Base-by-base conservation (phyloP, 2,888 invertebrate species). In the Diarsia dahlii region DNA sequence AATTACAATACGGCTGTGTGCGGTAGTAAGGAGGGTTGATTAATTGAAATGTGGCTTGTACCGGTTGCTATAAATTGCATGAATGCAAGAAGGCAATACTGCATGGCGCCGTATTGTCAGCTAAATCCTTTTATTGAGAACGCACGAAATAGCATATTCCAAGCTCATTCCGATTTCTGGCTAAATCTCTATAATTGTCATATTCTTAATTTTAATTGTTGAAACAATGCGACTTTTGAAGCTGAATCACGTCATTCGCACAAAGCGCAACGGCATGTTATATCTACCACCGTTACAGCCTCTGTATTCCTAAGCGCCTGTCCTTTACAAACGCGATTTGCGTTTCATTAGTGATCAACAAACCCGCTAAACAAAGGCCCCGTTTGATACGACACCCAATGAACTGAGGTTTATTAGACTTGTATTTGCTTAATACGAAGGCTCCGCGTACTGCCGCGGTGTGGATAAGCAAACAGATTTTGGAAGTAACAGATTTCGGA, bases 341-440 rank as follows among this genome's bases (percentile, higher is more conserved):
- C 78, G 86, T 81, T 86, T 86, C 82, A 87, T 88, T 80, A 83
- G 81, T 74, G 82, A 84, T 85, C 78, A 80, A 88, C 83, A 79
- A 89, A 82, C 74, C 84, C 83, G 80, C 85, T 84, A 85, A 84
- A 84, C 88, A 87, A 87, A 86, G 88, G 63, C 65, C 74, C 60
- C 68, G 78, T 89, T 87, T 88, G 90, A 85, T 89, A 88, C 85
- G 74, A 86, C 88, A 89, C 84, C 89, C 84, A 89, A 88, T 87
- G 88, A 89, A 87, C 81, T 89, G 84, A 88, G 89, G 91, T 90
- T 92, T 93, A 93, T 93, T 93, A 91, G 89, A 71, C 86, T 89
- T 91, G 92, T 94, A 93, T 94, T 94, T 93, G 91, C 90, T 89
- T 86, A 89, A 89, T 89, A 82, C 86, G 81, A 84, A 87, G 87